Evolutionary conservation across 1,140 invertebrate genomes (phyloP).

Genomic region (Anastatus disparis): DNA sequence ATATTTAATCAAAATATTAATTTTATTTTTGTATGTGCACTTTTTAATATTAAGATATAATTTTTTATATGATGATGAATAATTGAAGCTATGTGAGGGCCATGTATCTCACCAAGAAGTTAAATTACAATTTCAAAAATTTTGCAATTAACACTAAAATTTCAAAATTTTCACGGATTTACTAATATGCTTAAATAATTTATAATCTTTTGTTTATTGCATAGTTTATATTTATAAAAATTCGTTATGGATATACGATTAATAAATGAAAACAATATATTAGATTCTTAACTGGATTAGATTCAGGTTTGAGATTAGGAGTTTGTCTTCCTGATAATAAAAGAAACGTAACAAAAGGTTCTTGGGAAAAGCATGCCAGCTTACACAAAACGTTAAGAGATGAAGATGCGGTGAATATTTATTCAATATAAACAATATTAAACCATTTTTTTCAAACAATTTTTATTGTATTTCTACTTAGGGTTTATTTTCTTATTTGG

Average conservation of each 20-base stretch:
- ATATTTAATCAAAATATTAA: no score
- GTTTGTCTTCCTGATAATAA: constrained; percentile 26
- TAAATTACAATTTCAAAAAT: no score
- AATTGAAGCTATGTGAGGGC: no score
- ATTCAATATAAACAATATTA: background rate
- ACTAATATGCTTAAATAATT: constrained; percentile 8
- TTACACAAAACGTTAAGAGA: constrained; percentile 50
- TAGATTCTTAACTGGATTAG: constrained; percentile 54
- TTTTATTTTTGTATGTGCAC: no score
- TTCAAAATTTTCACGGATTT: no score
- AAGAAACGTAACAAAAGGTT: constrained; percentile 44
- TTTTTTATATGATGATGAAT: no score
- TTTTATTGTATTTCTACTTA: no score
- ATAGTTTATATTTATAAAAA: background rate
- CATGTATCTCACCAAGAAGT: no score
- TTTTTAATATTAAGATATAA: no score
- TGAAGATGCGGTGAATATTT: constrained; percentile 50
- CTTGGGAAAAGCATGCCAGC: constrained; percentile 49
- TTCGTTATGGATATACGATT: background rate
- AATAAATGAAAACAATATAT: background rate
- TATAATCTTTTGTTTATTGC: constrained; percentile 12
- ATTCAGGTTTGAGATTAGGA: constrained; percentile 52
- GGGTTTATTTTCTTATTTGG: constrained; percentile 63
- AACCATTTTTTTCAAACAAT: no score
- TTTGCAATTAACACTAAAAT: no score